Evolutionary conservation across 2,113 vertebrate genomes (phyloP), one percentile per base, ranked within the genome.

Genomic region (Eidolon helvum): DNA sequence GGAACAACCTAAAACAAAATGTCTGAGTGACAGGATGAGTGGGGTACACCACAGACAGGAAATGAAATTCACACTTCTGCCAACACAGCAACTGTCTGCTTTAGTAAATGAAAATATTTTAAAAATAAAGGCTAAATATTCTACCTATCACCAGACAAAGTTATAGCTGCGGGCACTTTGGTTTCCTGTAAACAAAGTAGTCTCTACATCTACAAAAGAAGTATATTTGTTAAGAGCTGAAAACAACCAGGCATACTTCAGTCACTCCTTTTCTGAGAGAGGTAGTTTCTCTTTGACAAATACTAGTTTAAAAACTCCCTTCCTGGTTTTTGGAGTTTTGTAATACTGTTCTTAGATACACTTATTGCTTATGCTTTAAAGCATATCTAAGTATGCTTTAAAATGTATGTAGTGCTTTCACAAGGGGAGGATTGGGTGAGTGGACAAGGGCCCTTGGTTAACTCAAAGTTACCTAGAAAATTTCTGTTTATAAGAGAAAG

Each of bases 21-120:
- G 53, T 96, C 97, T 96, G 59, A 97, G 92, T 63, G 89, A 97
- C 96, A 98, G 98, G 97, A 98, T 92, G 96, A 98, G 22, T 59
- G 71, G 97, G 95, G 96, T 93, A 77, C 72, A 92, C 53, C 97
- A 96, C 97, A 97, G 91, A 97, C 96, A 98, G 97, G 97, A 98
- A 98, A 97, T 96, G 96, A 98, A 98, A 98, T 95, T 97, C 93
- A 95, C 94, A 94, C 94, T 97, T 96, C 93, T 96, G 97, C 95
- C 82, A 98, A 90, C 88, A 96, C 93, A 97, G 96, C 97, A 97
- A 97, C 63, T 68, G 90, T 95, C 87, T 92, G 87, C 63, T 94
- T 96, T 90, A 93, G 79, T 72, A 98, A 87, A 87, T 68, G 89
- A 90, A 97, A 97, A 96, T 86, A 59, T 45, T 93, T 96, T 57